phyloP scores from a whole-genome alignment of 1,140 invertebrate genomes.

The Ectropis grisescens region DNA sequence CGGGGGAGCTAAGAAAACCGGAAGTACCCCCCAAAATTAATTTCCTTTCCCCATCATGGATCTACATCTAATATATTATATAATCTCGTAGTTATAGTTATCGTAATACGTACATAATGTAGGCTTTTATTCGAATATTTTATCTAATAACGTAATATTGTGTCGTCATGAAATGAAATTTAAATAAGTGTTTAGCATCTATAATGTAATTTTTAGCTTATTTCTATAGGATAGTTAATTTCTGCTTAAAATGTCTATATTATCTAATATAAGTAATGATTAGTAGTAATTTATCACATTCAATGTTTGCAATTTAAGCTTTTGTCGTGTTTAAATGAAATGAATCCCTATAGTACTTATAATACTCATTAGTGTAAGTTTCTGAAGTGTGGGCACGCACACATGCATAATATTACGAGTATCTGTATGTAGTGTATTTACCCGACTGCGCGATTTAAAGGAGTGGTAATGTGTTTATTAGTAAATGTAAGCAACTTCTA shows the following conservation, averaged over 20 bases:
- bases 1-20: too few relatives aligned
- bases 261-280: slow-evolving; percentile 11
- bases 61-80: too few relatives aligned
- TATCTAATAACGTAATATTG: slow-evolving; percentile 21
- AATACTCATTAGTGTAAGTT: slow-evolving; percentile 59
- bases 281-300: slow-evolving; percentile 39
- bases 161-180: slow-evolving; percentile 48
- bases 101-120: too few relatives aligned
- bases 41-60: too few relatives aligned
- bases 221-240: slow-evolving; percentile 13
- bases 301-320: slow-evolving; percentile 34
- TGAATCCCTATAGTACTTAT: slow-evolving; percentile 36
- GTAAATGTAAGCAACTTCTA: slow-evolving; percentile 11
- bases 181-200: slow-evolving; percentile 14
- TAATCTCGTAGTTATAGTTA: too few relatives aligned
- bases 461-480: slow-evolving; percentile 1
- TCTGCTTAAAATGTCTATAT: slow-evolving; percentile 14
- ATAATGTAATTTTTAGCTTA: slow-evolving; percentile 13
- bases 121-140: too few relatives aligned
- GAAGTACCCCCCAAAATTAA: too few relatives aligned
- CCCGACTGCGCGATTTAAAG: too few relatives aligned
- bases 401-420: slow-evolving; percentile 20
- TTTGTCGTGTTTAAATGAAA: slow-evolving; percentile 15
- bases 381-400: slow-evolving; percentile 27
- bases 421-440: slow-evolving; percentile 25